A percentile compares a stretch with the other conserved stretches of the same genome.
Evolutionary conservation across 2,113 vertebrate genomes (phyloP).

Genomic region (Colossoma macropomum): DNA sequence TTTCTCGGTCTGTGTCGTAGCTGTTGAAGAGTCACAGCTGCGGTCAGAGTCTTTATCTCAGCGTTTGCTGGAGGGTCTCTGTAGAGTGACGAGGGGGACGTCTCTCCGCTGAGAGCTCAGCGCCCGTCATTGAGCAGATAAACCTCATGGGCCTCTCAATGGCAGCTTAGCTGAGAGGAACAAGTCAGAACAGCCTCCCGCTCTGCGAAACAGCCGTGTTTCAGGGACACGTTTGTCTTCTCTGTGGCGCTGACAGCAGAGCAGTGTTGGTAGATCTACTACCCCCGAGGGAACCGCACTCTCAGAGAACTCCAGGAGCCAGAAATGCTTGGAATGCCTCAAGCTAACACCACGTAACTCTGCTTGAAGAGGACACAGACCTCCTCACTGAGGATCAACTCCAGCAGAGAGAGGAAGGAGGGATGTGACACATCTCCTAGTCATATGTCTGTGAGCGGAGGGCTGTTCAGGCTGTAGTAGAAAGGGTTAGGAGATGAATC

Average conservation of each 20-base stretch:
- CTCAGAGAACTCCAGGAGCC: constrained; percentile 20
- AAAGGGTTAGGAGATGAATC: constrained; percentile 4
- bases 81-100: neutral
- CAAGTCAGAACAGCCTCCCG: constrained; percentile 45
- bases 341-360: constrained; percentile 12
- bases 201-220: constrained; percentile 17
- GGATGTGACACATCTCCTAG: neutral
- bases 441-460: neutral
- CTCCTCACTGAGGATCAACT: neutral
- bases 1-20: too few species aligned
- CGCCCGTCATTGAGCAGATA: neutral
- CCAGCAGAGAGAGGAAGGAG: neutral
- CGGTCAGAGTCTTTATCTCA: neutral
- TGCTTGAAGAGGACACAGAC: neutral
- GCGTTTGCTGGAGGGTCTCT: neutral
- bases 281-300: constrained; percentile 10
- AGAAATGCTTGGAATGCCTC: constrained; percentile 72
- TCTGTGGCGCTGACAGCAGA: constrained; percentile 55
- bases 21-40: neutral
- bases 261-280: constrained; percentile 44
- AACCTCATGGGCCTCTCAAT: neutral
- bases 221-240: neutral
- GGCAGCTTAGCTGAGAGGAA: constrained; percentile 16
- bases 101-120: neutral
- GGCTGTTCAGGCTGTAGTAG: neutral